Base-by-base conservation (phyloP, 53 echinoderm and acorn worm species). In the Holothuria scabra region DNA sequence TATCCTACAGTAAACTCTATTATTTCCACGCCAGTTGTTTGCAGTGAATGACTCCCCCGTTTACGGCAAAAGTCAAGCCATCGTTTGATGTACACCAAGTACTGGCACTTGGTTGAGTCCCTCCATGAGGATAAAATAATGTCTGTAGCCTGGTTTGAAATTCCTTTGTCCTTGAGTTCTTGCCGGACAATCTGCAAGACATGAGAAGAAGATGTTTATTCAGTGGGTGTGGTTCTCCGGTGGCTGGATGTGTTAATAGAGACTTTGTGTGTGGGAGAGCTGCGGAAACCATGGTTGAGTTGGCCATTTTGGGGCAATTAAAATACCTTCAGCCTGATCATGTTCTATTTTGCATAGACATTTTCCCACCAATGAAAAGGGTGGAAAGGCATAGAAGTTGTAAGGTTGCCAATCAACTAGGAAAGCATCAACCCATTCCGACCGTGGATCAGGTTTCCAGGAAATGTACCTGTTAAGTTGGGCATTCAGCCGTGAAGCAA, bases 311-410 rank as follows among this genome's bases (percentile, higher is more conserved):
- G n/a, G n/a, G 61, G 60, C 81, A 18, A 81, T 22, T 13, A 81
- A 60, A 30, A 52, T 52, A 18, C 81, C 81, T 18, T 26, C 31
- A 60, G 64, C 60, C 81, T 44, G 20, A 61, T 81, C 81, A 6
- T 78, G 78, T 12, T 64, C 65, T 44, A 63, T 59, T 56, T 78
- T 78, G 26, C 48, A 48, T 22, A 78, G 19, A 25, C 78, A 76
- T 25, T 35, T 35, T 4, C 35, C 41, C 6, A 41, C 2, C n/a
- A n/a, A n/a, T n/a, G n/a, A n/a, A 41, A 41, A 48, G 22, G 90
- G 76, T 29, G 90, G 84, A 49, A 91, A 91, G 21, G 91, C 87
- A 79, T 84, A 87, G 13, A 87, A 87, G 28, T 59, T 29, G 11
- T 12, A 66, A 18, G 35, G 48, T 25, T 63, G 46, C 91, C 91